These are phyloP conservation scores for Onychorhynchus coronatus DNA, from an alignment of 2,113 vertebrate species.

Conservation along the genomic window DNA sequence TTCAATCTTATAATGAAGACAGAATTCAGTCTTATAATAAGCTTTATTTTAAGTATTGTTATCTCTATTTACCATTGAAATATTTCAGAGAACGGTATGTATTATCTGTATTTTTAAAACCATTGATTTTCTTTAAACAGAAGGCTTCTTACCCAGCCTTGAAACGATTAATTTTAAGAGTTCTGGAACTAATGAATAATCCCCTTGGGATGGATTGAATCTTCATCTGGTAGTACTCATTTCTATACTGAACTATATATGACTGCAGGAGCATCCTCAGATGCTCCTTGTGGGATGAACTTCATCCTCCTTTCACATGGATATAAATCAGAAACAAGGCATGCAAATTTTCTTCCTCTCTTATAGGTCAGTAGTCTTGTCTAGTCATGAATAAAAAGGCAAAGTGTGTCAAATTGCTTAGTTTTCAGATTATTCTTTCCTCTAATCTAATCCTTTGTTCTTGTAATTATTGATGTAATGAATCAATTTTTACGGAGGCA, in stretches of 20 bases:
- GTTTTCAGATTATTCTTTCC: background rate
- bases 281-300: background rate
- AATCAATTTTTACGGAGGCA: background rate
- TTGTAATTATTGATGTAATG: background rate
- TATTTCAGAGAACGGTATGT: background rate
- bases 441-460: background rate
- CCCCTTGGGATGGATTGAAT: background rate
- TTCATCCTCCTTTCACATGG: background rate
- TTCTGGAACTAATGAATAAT: background rate
- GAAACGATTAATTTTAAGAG: background rate
- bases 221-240: background rate
- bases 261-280: background rate
- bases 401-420: background rate
- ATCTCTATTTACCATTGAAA: background rate
- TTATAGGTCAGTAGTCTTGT: background rate
- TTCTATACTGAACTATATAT: background rate
- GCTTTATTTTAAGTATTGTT: background rate
- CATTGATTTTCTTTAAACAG: background rate
- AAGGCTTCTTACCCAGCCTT: background rate
- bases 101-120: background rate
- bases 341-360: background rate
- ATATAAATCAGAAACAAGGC: background rate
- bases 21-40: background rate
- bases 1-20: background rate
- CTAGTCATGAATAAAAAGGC: background rate